These are phyloP conservation scores for Galerucella pusilla DNA, from an alignment of 2,888 invertebrate species.

Conservation along the genomic window DNA sequence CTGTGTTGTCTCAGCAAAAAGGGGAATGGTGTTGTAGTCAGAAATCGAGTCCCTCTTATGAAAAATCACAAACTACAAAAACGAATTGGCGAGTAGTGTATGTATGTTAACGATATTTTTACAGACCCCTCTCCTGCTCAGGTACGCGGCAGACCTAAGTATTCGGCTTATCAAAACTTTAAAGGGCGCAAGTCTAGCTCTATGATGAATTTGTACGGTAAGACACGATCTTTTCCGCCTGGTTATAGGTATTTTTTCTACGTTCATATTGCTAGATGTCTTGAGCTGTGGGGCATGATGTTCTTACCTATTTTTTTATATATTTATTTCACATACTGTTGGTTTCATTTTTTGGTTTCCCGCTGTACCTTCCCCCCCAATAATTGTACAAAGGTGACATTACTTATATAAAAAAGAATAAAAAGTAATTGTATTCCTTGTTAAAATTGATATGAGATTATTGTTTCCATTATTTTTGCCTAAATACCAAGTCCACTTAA, in stretches of 20 bases:
- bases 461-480: too few species aligned
- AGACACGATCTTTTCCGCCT: constrained; percentile 67
- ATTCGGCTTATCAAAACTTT: constrained; percentile 89
- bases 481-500: too few species aligned
- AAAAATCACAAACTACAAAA: constrained; percentile 25
- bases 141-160: constrained; percentile 86
- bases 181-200: constrained; percentile 93
- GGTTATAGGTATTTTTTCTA: constrained; percentile 50
- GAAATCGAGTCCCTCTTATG: constrained; percentile 23
- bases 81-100: constrained; percentile 60
- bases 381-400: constrained; percentile 17
- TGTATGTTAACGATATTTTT: constrained; percentile 71
- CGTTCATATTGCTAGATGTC: constrained; percentile 49
- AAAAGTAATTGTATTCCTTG: background rate
- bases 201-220: constrained; percentile 96
- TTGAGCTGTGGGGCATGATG: constrained; percentile 50
- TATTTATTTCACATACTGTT: constrained; percentile 34
- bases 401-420: background rate
- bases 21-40: constrained; percentile 37
- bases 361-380: constrained; percentile 3
- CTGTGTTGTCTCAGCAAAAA: constrained; percentile 42
- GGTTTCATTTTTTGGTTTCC: constrained; percentile 33
- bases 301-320: constrained; percentile 43
- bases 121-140: constrained; percentile 84
- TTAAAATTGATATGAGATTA: background rate